Percentiles rank a stretch among this genome's conserved stretches.
These are phyloP conservation scores for Bombus superbus DNA, from an alignment of 1,140 invertebrate species.

Conservation along the genomic window DNA sequence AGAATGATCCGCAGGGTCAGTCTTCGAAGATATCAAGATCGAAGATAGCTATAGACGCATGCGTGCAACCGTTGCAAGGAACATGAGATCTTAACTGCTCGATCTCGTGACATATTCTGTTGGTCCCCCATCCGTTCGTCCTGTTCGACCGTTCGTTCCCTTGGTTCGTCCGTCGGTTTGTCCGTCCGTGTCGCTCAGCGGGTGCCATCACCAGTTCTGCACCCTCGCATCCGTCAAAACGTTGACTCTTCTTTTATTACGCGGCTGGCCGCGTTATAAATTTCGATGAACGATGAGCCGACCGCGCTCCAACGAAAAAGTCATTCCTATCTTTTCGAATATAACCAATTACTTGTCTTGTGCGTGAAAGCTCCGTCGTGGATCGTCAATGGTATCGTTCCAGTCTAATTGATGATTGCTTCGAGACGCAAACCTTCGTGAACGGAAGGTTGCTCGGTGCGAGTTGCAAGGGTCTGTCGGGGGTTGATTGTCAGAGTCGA, in stretches of 20 bases:
- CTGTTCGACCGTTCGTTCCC: slow-evolving; percentile 46
- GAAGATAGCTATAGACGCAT: slow-evolving; percentile 70
- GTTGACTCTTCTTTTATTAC: slow-evolving; percentile 69
- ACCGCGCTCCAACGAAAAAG: slow-evolving; percentile 11
- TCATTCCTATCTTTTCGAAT: slow-evolving; percentile 37
- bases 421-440: not conserved
- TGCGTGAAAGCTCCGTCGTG: slow-evolving; percentile 29
- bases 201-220: slow-evolving; percentile 79
- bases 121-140: slow-evolving; percentile 62
- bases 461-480: too few species aligned
- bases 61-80: slow-evolving; percentile 67
- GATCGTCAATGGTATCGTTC: not conserved
- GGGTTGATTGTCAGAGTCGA: too few species aligned
- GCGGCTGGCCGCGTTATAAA: slow-evolving; percentile 63
- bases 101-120: slow-evolving; percentile 74
- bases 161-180: slow-evolving; percentile 64
- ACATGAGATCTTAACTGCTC: slow-evolving; percentile 79
- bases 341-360: slow-evolving; percentile 48
- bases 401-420: slow-evolving; percentile 11
- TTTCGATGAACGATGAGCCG: slow-evolving; percentile 59
- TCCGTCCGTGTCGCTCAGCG: slow-evolving; percentile 75
- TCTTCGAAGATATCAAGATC: slow-evolving; percentile 71
- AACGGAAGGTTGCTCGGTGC: too few species aligned
- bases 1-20: slow-evolving; percentile 69
- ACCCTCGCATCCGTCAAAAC: slow-evolving; percentile 79